Evolutionary conservation across 2,113 vertebrate genomes (phyloP).

Genomic region (Hucho hucho): DNA sequence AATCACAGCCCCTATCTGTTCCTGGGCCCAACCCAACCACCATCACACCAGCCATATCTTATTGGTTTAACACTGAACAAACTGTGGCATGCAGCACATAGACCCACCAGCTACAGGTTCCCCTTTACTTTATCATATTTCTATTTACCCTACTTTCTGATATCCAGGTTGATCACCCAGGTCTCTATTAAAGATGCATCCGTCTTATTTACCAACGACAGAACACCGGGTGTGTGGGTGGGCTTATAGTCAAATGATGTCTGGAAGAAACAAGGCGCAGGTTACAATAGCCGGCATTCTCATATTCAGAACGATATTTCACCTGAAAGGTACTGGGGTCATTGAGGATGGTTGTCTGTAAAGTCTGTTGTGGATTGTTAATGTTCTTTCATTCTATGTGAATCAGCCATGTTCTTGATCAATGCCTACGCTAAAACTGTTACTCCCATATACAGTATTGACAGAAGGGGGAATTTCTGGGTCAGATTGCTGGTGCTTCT

Average conservation of each 20-base stretch:
- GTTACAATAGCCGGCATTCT: not conserved
- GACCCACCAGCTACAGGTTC: constrained; percentile 53
- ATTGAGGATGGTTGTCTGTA: too few species aligned
- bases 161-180: constrained; percentile 46
- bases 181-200: constrained; percentile 55
- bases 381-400: too few species aligned
- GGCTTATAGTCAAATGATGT: constrained; percentile 23
- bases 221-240: constrained; percentile 14
- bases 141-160: constrained; percentile 50
- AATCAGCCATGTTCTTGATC: too few species aligned
- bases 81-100: constrained; percentile 65
- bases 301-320: not conserved
- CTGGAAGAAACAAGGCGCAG: not conserved
- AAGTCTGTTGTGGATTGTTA: too few species aligned
- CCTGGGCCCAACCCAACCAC: constrained; percentile 32
- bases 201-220: constrained; percentile 47
- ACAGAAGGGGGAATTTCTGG: not conserved
- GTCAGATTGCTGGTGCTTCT: too few species aligned
- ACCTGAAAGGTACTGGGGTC: not conserved
- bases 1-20: constrained; percentile 46
- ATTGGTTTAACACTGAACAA: constrained; percentile 68
- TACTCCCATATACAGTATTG: too few species aligned
- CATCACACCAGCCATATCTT: constrained; percentile 60
- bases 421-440: too few species aligned
- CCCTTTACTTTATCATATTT: constrained; percentile 63